Percentiles rank a stretch among this genome's conserved stretches.
Conservation (phyloP, 1,140 invertebrate genomes). For the Ridgeia piscesae region DNA sequence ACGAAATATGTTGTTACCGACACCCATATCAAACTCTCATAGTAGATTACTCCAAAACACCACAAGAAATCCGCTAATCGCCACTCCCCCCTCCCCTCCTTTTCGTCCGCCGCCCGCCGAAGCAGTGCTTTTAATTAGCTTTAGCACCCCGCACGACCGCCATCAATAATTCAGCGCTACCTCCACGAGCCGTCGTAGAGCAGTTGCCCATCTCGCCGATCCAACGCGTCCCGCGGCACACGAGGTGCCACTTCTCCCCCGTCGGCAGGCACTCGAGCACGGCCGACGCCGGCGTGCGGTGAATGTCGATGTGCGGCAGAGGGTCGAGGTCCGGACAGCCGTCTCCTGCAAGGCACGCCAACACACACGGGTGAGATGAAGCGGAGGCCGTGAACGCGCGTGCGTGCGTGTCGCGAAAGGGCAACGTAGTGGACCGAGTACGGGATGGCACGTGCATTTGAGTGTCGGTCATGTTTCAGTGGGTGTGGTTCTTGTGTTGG, state of each 20-base stretch:
- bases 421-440: not conserved
- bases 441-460: not conserved
- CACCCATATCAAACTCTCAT: too few relatives aligned
- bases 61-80: not conserved
- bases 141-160: not conserved
- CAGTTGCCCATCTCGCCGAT: slow-evolving; percentile 20
- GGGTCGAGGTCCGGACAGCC: not conserved
- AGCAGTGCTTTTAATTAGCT: not conserved
- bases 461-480: too few relatives aligned
- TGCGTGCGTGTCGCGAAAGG: not conserved
- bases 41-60: too few relatives aligned
- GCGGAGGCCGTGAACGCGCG: not conserved
- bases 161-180: not conserved
- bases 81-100: not conserved
- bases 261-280: slow-evolving; percentile 3
- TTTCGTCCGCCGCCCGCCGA: not conserved
- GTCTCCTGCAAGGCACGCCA: not conserved
- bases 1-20: too few relatives aligned
- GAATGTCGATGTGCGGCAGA: not conserved
- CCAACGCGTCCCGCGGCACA: slow-evolving; percentile 10
- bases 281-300: not conserved
- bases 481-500: too few relatives aligned
- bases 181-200: not conserved
- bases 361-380: too few relatives aligned
- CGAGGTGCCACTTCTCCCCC: slow-evolving; percentile 19